These are phyloP conservation scores for Chirona hameri DNA, from an alignment of 2,888 invertebrate genomes.

Conservation along the genomic window DNA sequence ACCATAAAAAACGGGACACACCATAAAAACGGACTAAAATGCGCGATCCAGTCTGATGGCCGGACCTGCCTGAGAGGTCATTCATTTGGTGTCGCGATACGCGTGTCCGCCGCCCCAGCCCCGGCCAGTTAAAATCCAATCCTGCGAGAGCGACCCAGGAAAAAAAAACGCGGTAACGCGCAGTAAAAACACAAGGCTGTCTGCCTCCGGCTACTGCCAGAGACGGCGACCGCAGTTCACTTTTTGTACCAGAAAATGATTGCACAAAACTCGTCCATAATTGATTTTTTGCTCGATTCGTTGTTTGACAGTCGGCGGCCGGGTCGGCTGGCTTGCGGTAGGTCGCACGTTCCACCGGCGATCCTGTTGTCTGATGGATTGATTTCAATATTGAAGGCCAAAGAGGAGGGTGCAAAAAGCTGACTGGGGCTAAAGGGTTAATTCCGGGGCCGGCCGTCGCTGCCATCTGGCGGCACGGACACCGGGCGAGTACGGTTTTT, in stretches of 20 bases:
- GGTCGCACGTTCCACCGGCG: background rate
- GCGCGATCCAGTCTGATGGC: background rate
- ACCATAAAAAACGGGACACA: background rate
- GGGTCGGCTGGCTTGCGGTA: background rate
- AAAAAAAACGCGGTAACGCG: background rate
- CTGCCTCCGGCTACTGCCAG: background rate
- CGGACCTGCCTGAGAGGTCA: background rate
- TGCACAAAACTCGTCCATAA: constrained; percentile 1
- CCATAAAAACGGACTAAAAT: background rate
- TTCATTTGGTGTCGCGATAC: background rate
- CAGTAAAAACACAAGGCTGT: background rate
- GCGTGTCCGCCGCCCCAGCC: background rate
- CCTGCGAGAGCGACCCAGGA: background rate
- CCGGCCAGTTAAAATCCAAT: background rate
- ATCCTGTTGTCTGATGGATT: background rate
- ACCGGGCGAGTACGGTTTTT: background rate
- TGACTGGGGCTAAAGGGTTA: background rate
- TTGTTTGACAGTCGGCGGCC: background rate
- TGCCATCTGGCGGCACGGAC: background rate
- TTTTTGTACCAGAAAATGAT: background rate
- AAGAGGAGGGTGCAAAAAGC: background rate
- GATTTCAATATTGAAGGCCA: constrained; percentile 8
- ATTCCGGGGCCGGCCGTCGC: background rate
- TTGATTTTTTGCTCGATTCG: background rate
- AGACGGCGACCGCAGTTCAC: background rate